Evolutionary conservation across 2,888 invertebrate genomes (phyloP), one percentile per base, ranked within the genome.

Genomic region (Nomada fucata): DNA sequence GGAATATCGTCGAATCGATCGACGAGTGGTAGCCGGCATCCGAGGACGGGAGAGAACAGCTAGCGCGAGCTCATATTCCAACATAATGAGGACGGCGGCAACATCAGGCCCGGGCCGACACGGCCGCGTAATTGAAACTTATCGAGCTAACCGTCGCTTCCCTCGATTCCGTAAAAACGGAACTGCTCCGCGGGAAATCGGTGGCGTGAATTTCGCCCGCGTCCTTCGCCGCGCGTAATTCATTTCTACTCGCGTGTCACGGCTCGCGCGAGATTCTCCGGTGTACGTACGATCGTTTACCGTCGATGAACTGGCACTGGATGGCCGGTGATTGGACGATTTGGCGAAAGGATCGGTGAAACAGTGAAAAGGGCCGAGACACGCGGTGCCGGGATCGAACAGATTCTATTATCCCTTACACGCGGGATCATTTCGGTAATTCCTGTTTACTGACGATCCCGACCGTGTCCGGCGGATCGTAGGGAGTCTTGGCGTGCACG

Each of bases 111-210:
- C 88, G 87, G 83, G 89, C 89, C 88, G 88, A 90, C 86, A 87
- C 80, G 88, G 90, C 85, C 89, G 86, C 88, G 91, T 92, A 92
- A 92, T 92, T 92, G 91, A 92, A 92, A 92, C 89, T 89, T 90
- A 89, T 86, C 88, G 85, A 82, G 59, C 76, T 81, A 72, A 80
- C 76, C 72, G 77, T 67, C 70, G 47, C 70, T 61, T 70, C 72
- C 15, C 26, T 50, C 61, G 47, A 55, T 76, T 67, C 36, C 71
- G 74, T 75, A 83, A 85, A 83, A 83, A 81, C 69, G 65, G 36
- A 68, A 63, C 72, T 44, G 47, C 73, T 72, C 68, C 64, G 55
- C 85, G 85, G 81, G 85, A 86, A 86, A 86, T 82, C 85, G 83
- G 60, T 36, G 61, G 10, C 52, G 67, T 44, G 68, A 71, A 61